Evolutionary conservation across 2,888 invertebrate genomes (phyloP), one percentile per base, ranked within the genome.

Genomic region (Eulithis prunata): DNA sequence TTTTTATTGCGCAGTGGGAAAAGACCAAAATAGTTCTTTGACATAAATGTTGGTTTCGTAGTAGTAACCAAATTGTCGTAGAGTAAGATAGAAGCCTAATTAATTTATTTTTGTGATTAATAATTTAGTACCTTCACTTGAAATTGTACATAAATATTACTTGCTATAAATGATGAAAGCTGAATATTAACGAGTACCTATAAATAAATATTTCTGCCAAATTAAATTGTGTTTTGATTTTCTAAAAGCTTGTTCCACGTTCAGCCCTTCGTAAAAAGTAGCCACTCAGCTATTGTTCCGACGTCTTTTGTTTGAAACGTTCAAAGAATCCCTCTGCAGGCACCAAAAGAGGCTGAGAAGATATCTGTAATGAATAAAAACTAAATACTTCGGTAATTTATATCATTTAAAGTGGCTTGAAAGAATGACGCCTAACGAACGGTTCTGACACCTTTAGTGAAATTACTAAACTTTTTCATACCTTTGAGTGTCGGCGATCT

Each of bases 141-240:
- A 87, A 85, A 83, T 86, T 93, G 92, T 92, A 92, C 86, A 92
- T 92, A 91, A 77, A 84, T 74, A 83, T 86, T 85, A 88, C 83
- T 83, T 87, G 90, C 91, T 91, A 88, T 88, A 86, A 86, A 88
- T 86, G 87, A 89, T 82, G 84, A 86, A 32, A 84, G 91, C 91
- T 92, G 89, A 88, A 88, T 82, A 88, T 91, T 88, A 89, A 89
- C 87, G 86, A 89, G 88, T 92, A 59, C 52, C 49, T 59, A 91
- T 89, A 86, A 92, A 91, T 91, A 91, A 92, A 92, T 90, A 91
- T 91, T 91, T 93, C 92, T 92, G 93, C 93, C 93, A 93, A 93
- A 93, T 92, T 88, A 89, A 72, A 71, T 72, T 70, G 77, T 81
- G 76, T 81, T 85, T 89, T 85, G 74, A 83, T 87, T 84, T 49